Evolutionary conservation across 2,888 invertebrate species (phyloP), one percentile per base, ranked within the genome.

Genomic region (Drosophila recens): DNA sequence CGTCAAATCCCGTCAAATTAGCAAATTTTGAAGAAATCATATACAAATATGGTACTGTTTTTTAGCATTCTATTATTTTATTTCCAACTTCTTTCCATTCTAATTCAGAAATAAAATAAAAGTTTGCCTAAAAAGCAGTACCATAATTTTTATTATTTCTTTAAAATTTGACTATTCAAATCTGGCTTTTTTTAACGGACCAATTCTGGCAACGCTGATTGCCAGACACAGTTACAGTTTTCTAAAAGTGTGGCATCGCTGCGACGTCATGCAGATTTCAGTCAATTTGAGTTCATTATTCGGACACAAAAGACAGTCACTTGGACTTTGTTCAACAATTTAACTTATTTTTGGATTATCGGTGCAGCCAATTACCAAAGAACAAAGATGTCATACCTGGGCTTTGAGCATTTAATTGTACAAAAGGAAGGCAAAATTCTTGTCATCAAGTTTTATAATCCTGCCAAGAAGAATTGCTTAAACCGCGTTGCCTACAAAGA

Each of bases 391-490:
- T 23, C 46, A 23, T 91, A 91, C 67, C 58, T 75, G 48, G 79
- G 72, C 9, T 90, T 74, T 49, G 48, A 80, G 17, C 72, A 87
- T 5, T 38, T 93, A 11, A 13, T 90, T 2, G 85, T 92, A 2
- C 81, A 92, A 42, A 89, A 93, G 75, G 89, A 93, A 69, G 93
- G 93, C 65, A 94, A 94, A 64, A 92, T 95, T 11, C 92, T 94
- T 36, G 93, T 95, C 27, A 94, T 97, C 20, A 94, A 93, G 82
- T 94, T 97, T 43, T 96, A 97, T 91, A 95, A 96, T 89, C 97
- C 97, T 0, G 91, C 92, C 3, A 97, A 95, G 92, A 97, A 95
- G 90, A 98, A 98, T 94, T 97, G 98, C 0, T 92, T 98, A 0
- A 95, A 94, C 53, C 53, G 70, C 4, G 82, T 94, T 91, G 96